Evolutionary conservation across 2,797 vertebrate genomes (phyloP), one percentile per base, ranked within the genome.

Genomic region (Rhabdomys pumilio): DNA sequence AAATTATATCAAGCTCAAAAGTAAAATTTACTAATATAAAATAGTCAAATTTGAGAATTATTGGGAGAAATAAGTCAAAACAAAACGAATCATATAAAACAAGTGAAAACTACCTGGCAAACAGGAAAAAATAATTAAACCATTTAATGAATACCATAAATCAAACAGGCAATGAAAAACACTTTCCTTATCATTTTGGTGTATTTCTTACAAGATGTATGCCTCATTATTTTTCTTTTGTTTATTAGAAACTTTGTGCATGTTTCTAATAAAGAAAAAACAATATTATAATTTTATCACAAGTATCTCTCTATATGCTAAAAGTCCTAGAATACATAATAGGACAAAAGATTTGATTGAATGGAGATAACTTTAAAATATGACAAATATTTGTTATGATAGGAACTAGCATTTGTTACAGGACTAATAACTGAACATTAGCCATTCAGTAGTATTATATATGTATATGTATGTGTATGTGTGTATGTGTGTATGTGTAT

Each of bases 1-100:
- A 77, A 87, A 79, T 31, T 57, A 12, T 50, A 84, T 91, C 20
- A 57, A 65, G 14, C 3, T 53, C 41, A 15, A 13, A 88, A 53
- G 12, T 14, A 65, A 87, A 47, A 79, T 89, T 93, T 55, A 93
- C 6, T 76, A 96, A 75, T 59, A 86, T 65, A 53, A n/a, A 87
- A 57, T 41, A n/a, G 41, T 93, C 55, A 91, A 90, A 93, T 50
- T 38, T 14, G 38, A 90, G 50, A 65, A 53, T 2, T 7, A 76
- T 72, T 47, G 63, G 77, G 7, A 77, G 24, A 84, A 96, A 89
- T 38, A 80, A 91, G 19, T 19, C 20, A 72, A 79, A 94, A 53
- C 4, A 85, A 92, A 87, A 5, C 59, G 10, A 53, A 73, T 38
- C n/a, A 31, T 22, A 82, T 83, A 31, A 63, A 92, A 53, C 5